Evolutionary conservation across 2,113 vertebrate species (phyloP).

Genomic region (Struthidea cinerea): DNA sequence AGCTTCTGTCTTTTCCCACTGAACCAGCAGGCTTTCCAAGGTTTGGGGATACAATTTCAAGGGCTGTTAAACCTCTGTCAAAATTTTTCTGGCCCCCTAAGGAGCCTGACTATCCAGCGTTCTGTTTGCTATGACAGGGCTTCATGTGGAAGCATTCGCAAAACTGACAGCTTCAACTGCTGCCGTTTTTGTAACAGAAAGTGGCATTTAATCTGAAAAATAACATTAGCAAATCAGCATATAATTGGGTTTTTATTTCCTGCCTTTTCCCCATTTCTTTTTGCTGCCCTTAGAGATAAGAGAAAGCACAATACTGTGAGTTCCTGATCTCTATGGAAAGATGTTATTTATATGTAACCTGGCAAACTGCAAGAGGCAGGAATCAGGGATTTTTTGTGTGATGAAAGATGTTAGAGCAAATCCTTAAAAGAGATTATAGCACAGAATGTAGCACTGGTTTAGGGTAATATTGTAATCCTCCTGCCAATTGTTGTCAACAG

Average conservation of each 20-base stretch:
- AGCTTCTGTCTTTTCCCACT: constrained; percentile 80
- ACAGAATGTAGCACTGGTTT: neutral
- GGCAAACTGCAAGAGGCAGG: neutral
- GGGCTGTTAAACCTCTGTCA: constrained; percentile 83
- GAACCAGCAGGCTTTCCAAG: constrained; percentile 80
- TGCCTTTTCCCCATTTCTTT: neutral
- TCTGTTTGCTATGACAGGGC: constrained; percentile 76
- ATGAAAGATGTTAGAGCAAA: neutral
- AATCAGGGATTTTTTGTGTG: neutral
- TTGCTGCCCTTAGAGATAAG: constrained; percentile 31
- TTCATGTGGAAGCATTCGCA: constrained; percentile 75
- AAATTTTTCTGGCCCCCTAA: constrained; percentile 79
- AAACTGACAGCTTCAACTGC: constrained; percentile 71
- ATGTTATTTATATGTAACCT: neutral
- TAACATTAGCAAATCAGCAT: constrained; percentile 76
- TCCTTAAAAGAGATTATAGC: neutral
- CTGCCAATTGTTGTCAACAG: neutral
- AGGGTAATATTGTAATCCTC: neutral
- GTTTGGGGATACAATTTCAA: constrained; percentile 83
- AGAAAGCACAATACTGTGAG: constrained; percentile 10
- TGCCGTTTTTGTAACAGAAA: constrained; percentile 73
- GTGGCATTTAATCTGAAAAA: constrained; percentile 80
- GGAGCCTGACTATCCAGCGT: constrained; percentile 72
- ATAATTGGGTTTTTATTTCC: constrained; percentile 72
- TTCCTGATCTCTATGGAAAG: constrained; percentile 1